These are phyloP conservation scores for Huso huso DNA, from an alignment of 2,797 vertebrate genomes.

Conservation along the genomic window DNA sequence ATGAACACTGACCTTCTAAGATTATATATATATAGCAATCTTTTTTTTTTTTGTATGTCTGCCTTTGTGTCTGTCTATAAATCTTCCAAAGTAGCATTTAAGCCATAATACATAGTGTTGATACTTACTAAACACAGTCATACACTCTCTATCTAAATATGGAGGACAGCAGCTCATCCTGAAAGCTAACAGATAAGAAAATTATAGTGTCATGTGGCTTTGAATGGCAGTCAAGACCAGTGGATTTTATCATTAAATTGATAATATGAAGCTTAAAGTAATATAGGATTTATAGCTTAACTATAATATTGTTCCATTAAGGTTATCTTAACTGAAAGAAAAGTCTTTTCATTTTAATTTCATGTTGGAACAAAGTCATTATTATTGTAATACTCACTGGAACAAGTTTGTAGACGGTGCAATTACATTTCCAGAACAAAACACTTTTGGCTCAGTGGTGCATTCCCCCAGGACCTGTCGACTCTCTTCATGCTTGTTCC, in stretches of 20 bases:
- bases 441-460: constrained; percentile 42
- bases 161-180: constrained; percentile 4
- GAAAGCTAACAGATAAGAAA: constrained; percentile 23
- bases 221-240: constrained; percentile 46
- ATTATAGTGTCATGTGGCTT: constrained; percentile 29
- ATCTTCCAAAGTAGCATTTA: too few species aligned
- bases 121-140: too few species aligned
- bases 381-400: constrained; percentile 60
- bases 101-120: too few species aligned
- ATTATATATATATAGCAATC: too few species aligned
- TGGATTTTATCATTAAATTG: constrained; percentile 52
- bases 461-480: constrained; percentile 37
- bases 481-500: constrained; percentile 36
- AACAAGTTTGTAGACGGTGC: constrained; percentile 54
- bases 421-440: constrained; percentile 67
- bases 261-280: constrained; percentile 38
- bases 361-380: constrained; percentile 57
- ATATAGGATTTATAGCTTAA: constrained; percentile 38
- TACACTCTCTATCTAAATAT: not conserved
- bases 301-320: constrained; percentile 46
- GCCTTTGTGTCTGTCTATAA: too few species aligned
- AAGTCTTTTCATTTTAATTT: constrained; percentile 51
- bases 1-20: too few species aligned
- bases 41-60: too few species aligned
- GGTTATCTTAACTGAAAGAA: constrained; percentile 39